phyloP scores from a whole-genome alignment of 35 echinoderm and acorn worm species.

The Heliocidaris tuberculata region DNA sequence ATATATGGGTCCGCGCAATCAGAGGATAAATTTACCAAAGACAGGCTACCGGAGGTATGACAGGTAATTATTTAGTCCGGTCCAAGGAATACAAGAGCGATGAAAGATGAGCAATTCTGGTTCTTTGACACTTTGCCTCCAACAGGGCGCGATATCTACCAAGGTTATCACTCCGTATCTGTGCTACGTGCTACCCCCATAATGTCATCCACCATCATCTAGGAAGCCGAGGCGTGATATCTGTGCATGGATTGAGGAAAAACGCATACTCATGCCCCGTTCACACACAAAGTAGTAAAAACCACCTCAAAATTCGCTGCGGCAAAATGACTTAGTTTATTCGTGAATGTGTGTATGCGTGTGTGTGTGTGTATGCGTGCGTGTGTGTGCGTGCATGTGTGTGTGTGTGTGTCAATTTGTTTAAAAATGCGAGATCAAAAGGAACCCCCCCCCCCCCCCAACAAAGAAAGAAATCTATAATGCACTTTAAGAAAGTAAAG shows the following conservation, averaged over 20 bases:
- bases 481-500: too few relatives aligned
- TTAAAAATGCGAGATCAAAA: too few relatives aligned
- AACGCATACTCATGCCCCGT: not conserved
- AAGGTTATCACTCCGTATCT: not conserved
- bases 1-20: not conserved
- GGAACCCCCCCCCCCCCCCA: too few relatives aligned
- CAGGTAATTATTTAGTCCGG: not conserved
- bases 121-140: not conserved
- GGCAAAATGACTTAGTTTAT: too few relatives aligned
- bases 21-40: not conserved
- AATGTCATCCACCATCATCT: not conserved
- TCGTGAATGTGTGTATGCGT: too few relatives aligned
- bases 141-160: not conserved
- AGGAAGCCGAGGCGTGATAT: not conserved
- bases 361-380: too few relatives aligned
- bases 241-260: not conserved
- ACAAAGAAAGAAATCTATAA: too few relatives aligned
- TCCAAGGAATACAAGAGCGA: not conserved
- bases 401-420: too few relatives aligned
- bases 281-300: too few relatives aligned
- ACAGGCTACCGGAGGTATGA: not conserved
- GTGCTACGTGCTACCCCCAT: not conserved
- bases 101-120: not conserved
- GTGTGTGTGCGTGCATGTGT: too few relatives aligned
- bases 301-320: too few relatives aligned